These are phyloP conservation scores for Autographa pulchrina DNA, from an alignment of 2,888 invertebrate genomes.

Conservation along the genomic window DNA sequence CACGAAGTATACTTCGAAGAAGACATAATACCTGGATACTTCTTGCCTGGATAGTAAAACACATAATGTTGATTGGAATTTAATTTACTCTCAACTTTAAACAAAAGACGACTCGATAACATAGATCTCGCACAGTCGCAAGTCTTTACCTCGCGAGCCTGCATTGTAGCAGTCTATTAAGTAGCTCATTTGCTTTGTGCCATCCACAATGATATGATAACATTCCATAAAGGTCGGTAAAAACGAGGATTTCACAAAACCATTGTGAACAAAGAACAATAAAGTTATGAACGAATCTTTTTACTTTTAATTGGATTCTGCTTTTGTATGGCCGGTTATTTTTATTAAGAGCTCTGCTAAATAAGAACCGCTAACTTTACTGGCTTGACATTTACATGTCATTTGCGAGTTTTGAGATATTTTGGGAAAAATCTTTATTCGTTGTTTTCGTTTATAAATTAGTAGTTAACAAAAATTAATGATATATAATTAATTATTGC, in stretches of 20 bases:
- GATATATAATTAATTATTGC: too few relatives aligned
- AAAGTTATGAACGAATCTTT: conserved; percentile 7
- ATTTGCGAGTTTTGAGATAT: background rate
- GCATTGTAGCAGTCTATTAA: background rate
- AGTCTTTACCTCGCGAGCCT: background rate
- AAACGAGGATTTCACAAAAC: conserved; percentile 6
- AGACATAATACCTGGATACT: too few relatives aligned
- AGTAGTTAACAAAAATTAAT: too few relatives aligned
- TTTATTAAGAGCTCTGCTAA: conserved; percentile 1
- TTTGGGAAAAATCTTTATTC: background rate
- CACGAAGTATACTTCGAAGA: too few relatives aligned
- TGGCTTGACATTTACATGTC: background rate
- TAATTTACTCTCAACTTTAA: too few relatives aligned
- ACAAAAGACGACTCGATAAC: too few relatives aligned
- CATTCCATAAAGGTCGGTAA: conserved; percentile 1
- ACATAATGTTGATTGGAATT: too few relatives aligned
- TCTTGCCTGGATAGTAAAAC: too few relatives aligned
- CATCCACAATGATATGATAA: background rate
- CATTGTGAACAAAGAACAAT: conserved; percentile 10
- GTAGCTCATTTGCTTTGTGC: background rate
- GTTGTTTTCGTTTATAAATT: background rate
- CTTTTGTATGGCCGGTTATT: conserved; percentile 2
- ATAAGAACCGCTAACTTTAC: background rate
- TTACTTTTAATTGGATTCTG: conserved; percentile 10
- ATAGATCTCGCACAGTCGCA: conserved; percentile 14